A percentile compares a stretch with the other conserved stretches of the same genome.
These are phyloP conservation scores for Erythrolamprus reginae DNA, from an alignment of 2,113 vertebrate genomes.

Conservation along the genomic window DNA sequence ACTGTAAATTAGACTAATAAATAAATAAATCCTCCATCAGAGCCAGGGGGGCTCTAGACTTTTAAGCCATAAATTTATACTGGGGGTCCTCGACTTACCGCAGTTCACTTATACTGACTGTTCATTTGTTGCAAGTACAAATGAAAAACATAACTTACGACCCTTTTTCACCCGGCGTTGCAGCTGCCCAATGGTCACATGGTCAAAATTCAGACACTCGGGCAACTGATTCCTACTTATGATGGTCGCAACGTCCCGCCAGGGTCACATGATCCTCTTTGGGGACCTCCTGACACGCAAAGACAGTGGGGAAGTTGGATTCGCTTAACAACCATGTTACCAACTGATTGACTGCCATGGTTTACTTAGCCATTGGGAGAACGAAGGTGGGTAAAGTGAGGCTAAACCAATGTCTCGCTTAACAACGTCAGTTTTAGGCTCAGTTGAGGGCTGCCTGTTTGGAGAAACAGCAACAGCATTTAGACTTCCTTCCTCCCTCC, in stretches of 20 bases:
- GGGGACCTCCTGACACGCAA: not conserved
- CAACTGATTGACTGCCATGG: not conserved
- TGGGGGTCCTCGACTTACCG: not conserved
- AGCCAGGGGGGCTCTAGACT: not conserved
- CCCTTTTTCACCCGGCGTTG: not conserved
- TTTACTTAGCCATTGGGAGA: not conserved
- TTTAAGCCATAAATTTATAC: not conserved
- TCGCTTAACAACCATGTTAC: not conserved
- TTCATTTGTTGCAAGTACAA: not conserved
- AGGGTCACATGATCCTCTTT: not conserved
- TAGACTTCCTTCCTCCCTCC: no score
- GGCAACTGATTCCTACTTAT: not conserved
- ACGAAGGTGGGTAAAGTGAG: not conserved
- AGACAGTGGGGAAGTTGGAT: not conserved
- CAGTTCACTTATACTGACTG: not conserved
- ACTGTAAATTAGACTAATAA: no score
- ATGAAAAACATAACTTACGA: not conserved
- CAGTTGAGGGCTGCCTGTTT: not conserved
- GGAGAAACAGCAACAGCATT: no score
- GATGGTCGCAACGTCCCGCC: not conserved
- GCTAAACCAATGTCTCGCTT: not conserved
- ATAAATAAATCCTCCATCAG: not conserved
- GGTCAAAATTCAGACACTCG: not conserved
- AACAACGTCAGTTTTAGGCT: not conserved
- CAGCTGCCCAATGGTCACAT: not conserved